Evolutionary conservation across 2,113 vertebrate genomes (phyloP).

Genomic region (Aspiorhynchus laticeps): DNA sequence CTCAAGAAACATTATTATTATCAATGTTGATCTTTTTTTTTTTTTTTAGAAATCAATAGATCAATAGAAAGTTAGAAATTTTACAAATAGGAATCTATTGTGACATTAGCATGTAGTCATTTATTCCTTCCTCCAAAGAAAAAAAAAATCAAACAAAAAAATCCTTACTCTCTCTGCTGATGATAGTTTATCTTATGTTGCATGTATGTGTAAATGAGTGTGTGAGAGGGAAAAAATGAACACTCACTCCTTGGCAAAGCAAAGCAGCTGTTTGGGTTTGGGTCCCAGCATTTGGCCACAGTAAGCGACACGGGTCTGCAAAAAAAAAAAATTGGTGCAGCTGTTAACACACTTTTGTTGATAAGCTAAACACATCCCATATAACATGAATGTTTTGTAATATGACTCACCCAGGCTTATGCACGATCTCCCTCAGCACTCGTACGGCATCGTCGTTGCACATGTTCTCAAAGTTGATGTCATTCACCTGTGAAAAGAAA

Average conservation of each 20-base stretch:
- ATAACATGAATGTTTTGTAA: background rate
- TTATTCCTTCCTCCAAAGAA: too few relatives aligned
- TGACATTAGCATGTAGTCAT: background rate
- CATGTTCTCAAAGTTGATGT: slow-evolving; percentile 99
- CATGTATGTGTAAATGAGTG: background rate
- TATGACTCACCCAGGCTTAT: slow-evolving; percentile 89
- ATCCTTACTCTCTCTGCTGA: too few relatives aligned
- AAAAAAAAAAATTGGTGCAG: slow-evolving; percentile 37
- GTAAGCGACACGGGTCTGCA: slow-evolving; percentile 93
- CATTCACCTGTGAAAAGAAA: slow-evolving; percentile 84
- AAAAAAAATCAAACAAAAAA: too few relatives aligned
- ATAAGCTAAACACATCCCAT: background rate
- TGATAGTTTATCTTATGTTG: background rate
- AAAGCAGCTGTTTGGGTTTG: slow-evolving; percentile 96
- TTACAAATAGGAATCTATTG: background rate
- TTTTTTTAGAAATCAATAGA: background rate
- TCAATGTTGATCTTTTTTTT: background rate
- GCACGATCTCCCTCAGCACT: slow-evolving; percentile 94
- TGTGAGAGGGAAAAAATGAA: background rate
- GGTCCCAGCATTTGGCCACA: slow-evolving; percentile 98
- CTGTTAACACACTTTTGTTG: slow-evolving; percentile 26
- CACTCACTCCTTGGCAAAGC: slow-evolving; percentile 94
- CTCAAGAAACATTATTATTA: background rate
- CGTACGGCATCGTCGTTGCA: slow-evolving; percentile 96
- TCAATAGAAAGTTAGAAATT: background rate